Evolutionary conservation across 2,113 vertebrate species (phyloP), one percentile per base, ranked within the genome.

Genomic region (Rhinoderma darwinii): DNA sequence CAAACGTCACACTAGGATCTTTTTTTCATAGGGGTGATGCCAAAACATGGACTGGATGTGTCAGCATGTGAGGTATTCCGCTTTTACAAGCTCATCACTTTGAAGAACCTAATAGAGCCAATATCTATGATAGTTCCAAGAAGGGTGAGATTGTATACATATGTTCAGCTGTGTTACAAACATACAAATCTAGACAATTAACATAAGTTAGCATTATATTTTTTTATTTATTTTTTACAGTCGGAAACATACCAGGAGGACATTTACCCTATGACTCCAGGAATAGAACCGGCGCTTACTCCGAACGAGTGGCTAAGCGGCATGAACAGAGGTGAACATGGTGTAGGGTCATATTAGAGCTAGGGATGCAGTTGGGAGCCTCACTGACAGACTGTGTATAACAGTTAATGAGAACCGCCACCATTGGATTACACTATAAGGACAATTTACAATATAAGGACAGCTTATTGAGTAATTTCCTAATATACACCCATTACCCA

Each of bases 241-340:
- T 99, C 98, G 0, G 98, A 99, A 91, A 98, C 97, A 0, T 99
- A 99, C 94, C 98, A 99, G 89, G 98, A 99, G 89, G 98, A 99
- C 89, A 97, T 99, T 89, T 99, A 99, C 88, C 98, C 98, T 3
- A 99, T 99, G 98, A 99, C 98, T 0, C 94, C 98, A 0, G 97
- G 98, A 32, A 97, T 92, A 0, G 96, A 99, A 90, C 97, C 98
- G 0, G 97, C 98, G 0, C 93, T 99, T 84, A 95, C 95, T 0
- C 97, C 97, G 0, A 95, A 95, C 0, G 97, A 99, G 78, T 99
- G 98, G 98, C 95, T 99, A 79, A 97, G 97, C 0, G 98, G 98
- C 74, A 92, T 96, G 47, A 95, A 99, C 91, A 92, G 96, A 97
- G 97, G 98, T 98, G 92, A 89, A 78, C 44, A 20, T 54, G 47